Evolutionary conservation across 1,140 invertebrate species (phyloP).

Genomic region (Diorhabda carinulata): DNA sequence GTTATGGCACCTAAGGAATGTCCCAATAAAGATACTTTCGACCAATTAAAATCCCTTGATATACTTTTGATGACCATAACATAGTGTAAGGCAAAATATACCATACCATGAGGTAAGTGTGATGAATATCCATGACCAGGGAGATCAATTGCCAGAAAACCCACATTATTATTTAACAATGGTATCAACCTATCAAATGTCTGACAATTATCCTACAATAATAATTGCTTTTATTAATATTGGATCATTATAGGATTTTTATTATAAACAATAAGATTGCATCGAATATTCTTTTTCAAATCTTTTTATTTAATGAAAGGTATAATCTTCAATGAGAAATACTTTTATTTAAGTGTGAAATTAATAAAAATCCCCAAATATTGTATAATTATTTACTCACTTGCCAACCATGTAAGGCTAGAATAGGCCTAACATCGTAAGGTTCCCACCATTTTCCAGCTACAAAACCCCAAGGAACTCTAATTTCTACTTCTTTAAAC

Average conservation of each 20-base stretch:
- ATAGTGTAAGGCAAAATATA: slow-evolving; percentile 58
- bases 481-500: slow-evolving; percentile 58
- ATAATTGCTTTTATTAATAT: slow-evolving; percentile 8
- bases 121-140: slow-evolving; percentile 71
- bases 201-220: slow-evolving; percentile 63
- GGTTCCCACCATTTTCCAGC: slow-evolving; percentile 68
- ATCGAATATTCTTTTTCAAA: too few species aligned
- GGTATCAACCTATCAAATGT: slow-evolving; percentile 68
- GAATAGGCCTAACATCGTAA: slow-evolving; percentile 58
- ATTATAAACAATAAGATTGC: too few species aligned
- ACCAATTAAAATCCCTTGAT: slow-evolving; percentile 63
- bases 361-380: neutral
- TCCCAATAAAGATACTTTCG: slow-evolving; percentile 62
- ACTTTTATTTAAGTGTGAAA: neutral
- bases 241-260: neutral
- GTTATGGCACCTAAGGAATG: slow-evolving; percentile 62
- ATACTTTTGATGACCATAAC: slow-evolving; percentile 55
- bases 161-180: slow-evolving; percentile 54
- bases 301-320: too few species aligned
- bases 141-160: slow-evolving; percentile 65
- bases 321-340: neutral
- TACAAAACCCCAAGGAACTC: slow-evolving; percentile 64
- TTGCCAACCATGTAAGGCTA: slow-evolving; percentile 71
- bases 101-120: slow-evolving; percentile 58
- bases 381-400: slow-evolving; percentile 39